phyloP scores from a whole-genome alignment of 2,797 vertebrate species.

The Onychomys leucogaster region DNA sequence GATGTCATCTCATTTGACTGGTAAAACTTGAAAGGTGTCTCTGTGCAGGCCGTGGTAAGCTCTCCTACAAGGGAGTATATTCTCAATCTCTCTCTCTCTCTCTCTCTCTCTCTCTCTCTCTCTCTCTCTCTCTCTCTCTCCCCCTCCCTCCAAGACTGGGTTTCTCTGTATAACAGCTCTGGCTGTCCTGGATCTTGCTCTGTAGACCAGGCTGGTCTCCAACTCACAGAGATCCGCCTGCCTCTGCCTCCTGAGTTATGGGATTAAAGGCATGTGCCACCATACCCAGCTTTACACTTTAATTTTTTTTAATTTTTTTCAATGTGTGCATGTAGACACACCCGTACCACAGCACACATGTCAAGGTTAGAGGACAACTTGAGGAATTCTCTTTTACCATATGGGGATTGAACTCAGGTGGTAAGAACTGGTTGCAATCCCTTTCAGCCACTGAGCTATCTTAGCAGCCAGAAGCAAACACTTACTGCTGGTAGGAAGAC shows the following conservation, averaged over 20 bases:
- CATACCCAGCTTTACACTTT: neutral
- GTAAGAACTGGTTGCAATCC: too few species aligned
- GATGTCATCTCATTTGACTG: too few species aligned
- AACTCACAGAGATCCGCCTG: neutral
- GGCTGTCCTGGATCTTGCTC: neutral
- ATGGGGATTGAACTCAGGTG: neutral
- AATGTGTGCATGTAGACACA: neutral
- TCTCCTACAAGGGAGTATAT: neutral
- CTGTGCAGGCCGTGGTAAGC: neutral
- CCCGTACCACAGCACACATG: neutral
- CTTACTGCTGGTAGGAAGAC: neutral
- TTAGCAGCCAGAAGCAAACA: neutral
- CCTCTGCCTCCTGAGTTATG: neutral
- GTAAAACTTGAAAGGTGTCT: neutral
- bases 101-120: neutral
- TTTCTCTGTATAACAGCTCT: neutral
- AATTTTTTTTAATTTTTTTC: neutral
- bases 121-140: neutral
- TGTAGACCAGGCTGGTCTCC: neutral
- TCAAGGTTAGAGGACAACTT: neutral
- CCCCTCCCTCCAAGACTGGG: too few species aligned
- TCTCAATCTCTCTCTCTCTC: too few species aligned
- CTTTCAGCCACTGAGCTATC: too few species aligned
- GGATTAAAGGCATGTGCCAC: neutral
- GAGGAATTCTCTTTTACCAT: neutral